phyloP scores from a whole-genome alignment of 2,888 invertebrate genomes.

The Rhingia campestris region DNA sequence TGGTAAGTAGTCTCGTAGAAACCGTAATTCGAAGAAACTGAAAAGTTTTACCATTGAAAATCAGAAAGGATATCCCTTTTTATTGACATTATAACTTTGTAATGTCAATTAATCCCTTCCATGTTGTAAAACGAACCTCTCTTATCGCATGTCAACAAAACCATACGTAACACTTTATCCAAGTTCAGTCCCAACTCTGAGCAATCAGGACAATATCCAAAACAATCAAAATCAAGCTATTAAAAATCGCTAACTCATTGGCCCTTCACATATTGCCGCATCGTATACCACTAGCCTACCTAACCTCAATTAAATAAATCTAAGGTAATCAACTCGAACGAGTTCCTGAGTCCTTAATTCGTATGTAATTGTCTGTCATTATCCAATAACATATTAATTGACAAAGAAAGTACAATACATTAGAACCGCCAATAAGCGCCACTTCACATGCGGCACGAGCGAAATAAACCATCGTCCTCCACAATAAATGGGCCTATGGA shows the following conservation, averaged over 20 bases:
- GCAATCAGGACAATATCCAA: too few relatives aligned
- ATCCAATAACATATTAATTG: slow-evolving; percentile 70
- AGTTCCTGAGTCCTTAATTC: slow-evolving; percentile 57
- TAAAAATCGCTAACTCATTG: slow-evolving; percentile 25
- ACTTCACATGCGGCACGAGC: slow-evolving; percentile 44
- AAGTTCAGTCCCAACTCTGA: too few relatives aligned
- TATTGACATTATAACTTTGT: too few relatives aligned
- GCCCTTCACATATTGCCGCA: slow-evolving; percentile 6
- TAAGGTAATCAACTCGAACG: slow-evolving; percentile 47
- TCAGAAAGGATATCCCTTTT: too few relatives aligned
- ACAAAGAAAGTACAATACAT: slow-evolving; percentile 52
- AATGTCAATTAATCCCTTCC: too few relatives aligned
- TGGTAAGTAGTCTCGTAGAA: too few relatives aligned
- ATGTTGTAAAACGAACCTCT: too few relatives aligned
- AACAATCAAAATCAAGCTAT: not conserved
- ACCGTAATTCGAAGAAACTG: too few relatives aligned
- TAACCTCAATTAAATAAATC: slow-evolving; percentile 59
- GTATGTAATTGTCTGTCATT: slow-evolving; percentile 64
- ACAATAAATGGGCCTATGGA: slow-evolving; percentile 31
- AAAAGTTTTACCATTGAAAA: too few relatives aligned
- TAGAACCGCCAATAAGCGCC: slow-evolving; percentile 50
- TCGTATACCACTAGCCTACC: slow-evolving; percentile 26
- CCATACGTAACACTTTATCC: too few relatives aligned
- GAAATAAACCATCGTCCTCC: slow-evolving; percentile 56
- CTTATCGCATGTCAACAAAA: too few relatives aligned